These are phyloP conservation scores for Caenorhabditis virilis DNA, from an alignment of 2,888 invertebrate genomes.

Conservation along the genomic window DNA sequence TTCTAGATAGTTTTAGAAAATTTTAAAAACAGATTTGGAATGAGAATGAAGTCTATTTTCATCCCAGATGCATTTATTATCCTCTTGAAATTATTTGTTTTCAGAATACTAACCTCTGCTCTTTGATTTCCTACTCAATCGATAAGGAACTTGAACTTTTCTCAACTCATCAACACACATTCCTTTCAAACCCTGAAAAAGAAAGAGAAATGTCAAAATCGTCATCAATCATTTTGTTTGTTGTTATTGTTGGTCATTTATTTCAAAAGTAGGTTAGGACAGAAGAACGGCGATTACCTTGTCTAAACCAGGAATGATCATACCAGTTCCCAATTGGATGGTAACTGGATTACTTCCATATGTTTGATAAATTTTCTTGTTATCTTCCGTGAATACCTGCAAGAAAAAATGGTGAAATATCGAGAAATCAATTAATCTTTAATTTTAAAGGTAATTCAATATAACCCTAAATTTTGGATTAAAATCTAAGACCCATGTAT, in stretches of 20 bases:
- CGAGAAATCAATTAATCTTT: background rate
- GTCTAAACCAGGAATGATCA: conserved; percentile 68
- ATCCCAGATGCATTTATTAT: no score
- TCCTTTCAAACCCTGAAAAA: conserved; percentile 54
- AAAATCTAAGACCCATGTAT: no score
- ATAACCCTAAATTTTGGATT: no score
- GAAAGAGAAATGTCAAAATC: background rate
- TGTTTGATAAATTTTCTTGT: conserved; percentile 50
- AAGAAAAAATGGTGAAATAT: background rate
- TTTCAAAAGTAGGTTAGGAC: conserved; percentile 17
- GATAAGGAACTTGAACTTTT: conserved; percentile 65
- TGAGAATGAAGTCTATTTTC: no score
- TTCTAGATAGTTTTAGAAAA: no score
- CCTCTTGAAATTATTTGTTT: no score
- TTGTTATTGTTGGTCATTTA: conserved; percentile 1
- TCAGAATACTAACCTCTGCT: conserved; percentile 58
- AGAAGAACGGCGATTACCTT: conserved; percentile 53
- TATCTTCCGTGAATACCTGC: conserved; percentile 49
- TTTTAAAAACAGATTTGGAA: no score
- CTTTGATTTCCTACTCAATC: conserved; percentile 63
- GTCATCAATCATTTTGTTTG: background rate
- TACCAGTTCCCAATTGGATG: conserved; percentile 67
- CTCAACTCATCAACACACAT: conserved; percentile 66
- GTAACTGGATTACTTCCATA: conserved; percentile 62
- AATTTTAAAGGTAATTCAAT: no score